Conservation (phyloP, 2,113 vertebrate species). For the Deroptyus accipitrinus region DNA sequence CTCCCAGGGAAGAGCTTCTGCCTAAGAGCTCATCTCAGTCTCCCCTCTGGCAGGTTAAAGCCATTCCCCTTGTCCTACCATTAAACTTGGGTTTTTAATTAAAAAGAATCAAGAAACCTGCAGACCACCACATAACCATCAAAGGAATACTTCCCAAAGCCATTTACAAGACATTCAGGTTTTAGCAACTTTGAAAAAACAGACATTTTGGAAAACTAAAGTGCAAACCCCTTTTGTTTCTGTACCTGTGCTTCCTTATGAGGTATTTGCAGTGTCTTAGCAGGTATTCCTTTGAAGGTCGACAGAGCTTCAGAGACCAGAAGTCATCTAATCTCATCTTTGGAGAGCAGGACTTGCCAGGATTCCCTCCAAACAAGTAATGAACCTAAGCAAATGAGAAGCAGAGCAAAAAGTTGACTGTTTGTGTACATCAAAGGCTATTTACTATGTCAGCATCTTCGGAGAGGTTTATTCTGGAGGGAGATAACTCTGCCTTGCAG, state of each 20-base stretch:
- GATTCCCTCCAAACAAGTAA: constrained; percentile 98
- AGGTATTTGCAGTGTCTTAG: constrained; percentile 98
- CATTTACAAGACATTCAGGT: not conserved
- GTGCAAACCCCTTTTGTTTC: not conserved
- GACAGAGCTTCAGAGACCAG: constrained; percentile 97
- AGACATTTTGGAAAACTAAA: not conserved
- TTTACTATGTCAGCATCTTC: not conserved
- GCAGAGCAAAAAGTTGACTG: constrained; percentile 9
- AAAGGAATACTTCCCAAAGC: not conserved
- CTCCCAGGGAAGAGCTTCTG: not conserved
- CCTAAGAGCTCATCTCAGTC: not conserved
- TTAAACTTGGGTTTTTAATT: not conserved
- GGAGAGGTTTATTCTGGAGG: not conserved
- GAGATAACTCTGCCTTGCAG: not conserved
- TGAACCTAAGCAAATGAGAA: constrained; percentile 83
- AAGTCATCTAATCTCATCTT: constrained; percentile 99
- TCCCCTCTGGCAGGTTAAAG: not conserved
- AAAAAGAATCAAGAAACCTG: not conserved
- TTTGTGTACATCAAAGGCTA: not conserved
- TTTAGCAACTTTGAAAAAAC: not conserved
- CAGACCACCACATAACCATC: not conserved
- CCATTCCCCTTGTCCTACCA: not conserved
- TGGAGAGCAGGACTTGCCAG: constrained; percentile 96
- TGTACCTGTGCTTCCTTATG: constrained; percentile 94
- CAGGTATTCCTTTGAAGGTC: constrained; percentile 96